Conservation (phyloP, 2,797 vertebrate species). For the Hoplostethus mediterraneus region DNA sequence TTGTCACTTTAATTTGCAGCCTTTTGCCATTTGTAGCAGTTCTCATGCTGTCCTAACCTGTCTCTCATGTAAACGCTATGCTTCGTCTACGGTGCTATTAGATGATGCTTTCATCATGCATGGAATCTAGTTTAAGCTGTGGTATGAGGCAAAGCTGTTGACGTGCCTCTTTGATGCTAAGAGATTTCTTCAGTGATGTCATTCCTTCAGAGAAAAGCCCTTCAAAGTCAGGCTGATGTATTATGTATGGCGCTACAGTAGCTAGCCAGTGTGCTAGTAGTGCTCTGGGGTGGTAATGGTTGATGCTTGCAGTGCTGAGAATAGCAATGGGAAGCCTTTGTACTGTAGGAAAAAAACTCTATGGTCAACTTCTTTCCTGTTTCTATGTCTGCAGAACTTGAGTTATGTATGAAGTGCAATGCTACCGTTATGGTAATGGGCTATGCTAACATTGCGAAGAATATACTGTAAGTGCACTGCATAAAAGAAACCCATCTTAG, state of each 20-base stretch:
- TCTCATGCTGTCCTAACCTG: conserved; percentile 26
- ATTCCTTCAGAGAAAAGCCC: conserved; percentile 72
- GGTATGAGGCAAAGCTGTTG: conserved; percentile 31
- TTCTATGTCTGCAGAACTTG: conserved; percentile 21
- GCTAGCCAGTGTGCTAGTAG: conserved; percentile 50
- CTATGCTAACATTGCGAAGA: background rate
- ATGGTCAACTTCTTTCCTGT: conserved; percentile 11
- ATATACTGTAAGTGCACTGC: background rate
- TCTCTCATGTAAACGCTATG: conserved; percentile 6
- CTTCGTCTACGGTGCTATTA: conserved; percentile 30
- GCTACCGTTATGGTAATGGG: conserved; percentile 7
- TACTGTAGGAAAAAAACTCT: conserved; percentile 18
- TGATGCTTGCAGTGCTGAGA: conserved; percentile 58
- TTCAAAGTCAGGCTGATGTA: conserved; percentile 64
- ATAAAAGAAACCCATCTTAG: background rate
- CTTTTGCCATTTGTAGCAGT: background rate
- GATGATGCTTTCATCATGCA: conserved; percentile 34
- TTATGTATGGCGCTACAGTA: conserved; percentile 71
- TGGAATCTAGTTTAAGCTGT: conserved; percentile 27
- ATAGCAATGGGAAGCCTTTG: conserved; percentile 59
- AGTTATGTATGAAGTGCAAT: conserved; percentile 6
- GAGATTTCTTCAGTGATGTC: conserved; percentile 64
- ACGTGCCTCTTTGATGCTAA: conserved; percentile 57
- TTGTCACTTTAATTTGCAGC: background rate
- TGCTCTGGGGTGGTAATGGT: conserved; percentile 56